phyloP scores from a whole-genome alignment of 1,140 invertebrate genomes.

The Lordiphosa mommai region DNA sequence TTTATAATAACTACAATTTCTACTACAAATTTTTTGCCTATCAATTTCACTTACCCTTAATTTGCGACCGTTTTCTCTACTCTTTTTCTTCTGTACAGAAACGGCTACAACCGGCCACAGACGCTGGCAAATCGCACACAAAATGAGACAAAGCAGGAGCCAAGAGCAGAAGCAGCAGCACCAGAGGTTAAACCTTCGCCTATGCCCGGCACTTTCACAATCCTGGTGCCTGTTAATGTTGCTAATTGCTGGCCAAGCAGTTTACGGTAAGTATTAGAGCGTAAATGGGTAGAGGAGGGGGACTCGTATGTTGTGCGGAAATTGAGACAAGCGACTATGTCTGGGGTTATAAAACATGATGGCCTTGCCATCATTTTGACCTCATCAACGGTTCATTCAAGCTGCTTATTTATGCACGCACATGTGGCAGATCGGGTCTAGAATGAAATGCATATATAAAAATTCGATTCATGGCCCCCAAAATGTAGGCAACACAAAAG shows the following conservation, averaged over 20 bases:
- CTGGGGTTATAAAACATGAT: slow-evolving; percentile 35
- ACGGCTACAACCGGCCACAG: too few species aligned
- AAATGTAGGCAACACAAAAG: slow-evolving; percentile 49
- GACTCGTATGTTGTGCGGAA: not conserved
- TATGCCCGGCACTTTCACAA: slow-evolving; percentile 8
- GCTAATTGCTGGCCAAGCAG: slow-evolving; percentile 70
- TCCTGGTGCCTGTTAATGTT: slow-evolving; percentile 50
- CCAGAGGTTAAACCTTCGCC: slow-evolving; percentile 29
- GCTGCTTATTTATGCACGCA: slow-evolving; percentile 55
- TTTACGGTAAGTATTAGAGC: slow-evolving; percentile 64
- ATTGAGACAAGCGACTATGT: slow-evolving; percentile 54
- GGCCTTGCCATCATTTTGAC: slow-evolving; percentile 48
- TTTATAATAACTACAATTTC: too few species aligned
- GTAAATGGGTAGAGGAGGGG: not conserved
- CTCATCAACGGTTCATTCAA: slow-evolving; percentile 70
- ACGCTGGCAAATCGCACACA: not conserved
- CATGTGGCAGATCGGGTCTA: not conserved
- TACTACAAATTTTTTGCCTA: too few species aligned
- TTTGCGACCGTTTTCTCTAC: too few species aligned
- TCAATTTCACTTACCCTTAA: too few species aligned
- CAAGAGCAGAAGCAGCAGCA: slow-evolving; percentile 17
- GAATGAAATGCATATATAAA: slow-evolving; percentile 63
- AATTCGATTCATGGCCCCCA: slow-evolving; percentile 42
- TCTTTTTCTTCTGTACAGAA: too few species aligned
- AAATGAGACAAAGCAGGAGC: slow-evolving; percentile 10